Percentiles rank a stretch among this genome's conserved stretches.
Conservation (phyloP, 2,113 vertebrate species). For the Clarias batrachus region DNA sequence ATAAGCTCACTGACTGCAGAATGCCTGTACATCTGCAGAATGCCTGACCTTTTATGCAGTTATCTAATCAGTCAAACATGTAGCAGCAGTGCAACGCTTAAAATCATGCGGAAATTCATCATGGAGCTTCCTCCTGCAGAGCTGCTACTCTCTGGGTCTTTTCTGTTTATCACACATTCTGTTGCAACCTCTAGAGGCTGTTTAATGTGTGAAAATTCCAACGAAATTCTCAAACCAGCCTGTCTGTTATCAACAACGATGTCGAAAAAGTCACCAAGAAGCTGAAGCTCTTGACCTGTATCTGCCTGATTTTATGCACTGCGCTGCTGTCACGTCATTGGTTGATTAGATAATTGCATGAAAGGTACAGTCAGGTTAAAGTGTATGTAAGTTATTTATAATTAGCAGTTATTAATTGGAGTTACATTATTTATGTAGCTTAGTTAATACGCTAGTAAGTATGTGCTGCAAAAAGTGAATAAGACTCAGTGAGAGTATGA, state of each 20-base stretch:
- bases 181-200: background rate
- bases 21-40: background rate
- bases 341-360: background rate
- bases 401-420: background rate
- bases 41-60: background rate
- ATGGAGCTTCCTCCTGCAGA: background rate
- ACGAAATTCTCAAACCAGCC: background rate
- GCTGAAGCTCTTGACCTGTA: background rate
- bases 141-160: background rate
- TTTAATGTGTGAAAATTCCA: background rate
- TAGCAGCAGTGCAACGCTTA: background rate
- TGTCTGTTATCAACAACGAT: background rate
- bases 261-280: background rate
- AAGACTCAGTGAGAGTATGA: background rate
- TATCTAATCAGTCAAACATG: background rate
- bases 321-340: background rate
- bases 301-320: background rate
- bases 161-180: background rate
- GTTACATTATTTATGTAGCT: background rate
- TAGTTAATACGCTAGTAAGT: background rate
- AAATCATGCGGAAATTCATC: background rate
- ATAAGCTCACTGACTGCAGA: background rate
- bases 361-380: background rate
- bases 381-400: background rate
- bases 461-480: background rate